These are phyloP conservation scores for Raja brachyura DNA, from an alignment of 2,113 vertebrate genomes.

Conservation along the genomic window DNA sequence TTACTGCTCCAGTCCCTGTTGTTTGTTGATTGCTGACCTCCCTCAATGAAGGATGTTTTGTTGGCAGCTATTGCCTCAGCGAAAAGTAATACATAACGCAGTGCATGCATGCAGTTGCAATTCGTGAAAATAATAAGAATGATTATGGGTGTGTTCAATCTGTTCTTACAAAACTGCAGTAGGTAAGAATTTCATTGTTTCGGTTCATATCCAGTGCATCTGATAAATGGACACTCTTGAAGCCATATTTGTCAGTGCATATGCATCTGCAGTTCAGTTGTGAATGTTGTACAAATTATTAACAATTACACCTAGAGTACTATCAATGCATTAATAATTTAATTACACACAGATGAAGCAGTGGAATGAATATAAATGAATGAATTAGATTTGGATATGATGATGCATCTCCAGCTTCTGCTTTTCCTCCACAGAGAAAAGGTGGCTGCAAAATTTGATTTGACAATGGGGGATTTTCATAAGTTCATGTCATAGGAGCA, in stretches of 20 bases:
- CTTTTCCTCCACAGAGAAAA: not conserved
- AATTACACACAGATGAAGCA: not conserved
- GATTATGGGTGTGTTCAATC: not conserved
- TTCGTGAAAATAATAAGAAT: not conserved
- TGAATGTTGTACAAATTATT: not conserved
- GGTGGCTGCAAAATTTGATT: not conserved
- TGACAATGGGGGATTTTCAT: not conserved
- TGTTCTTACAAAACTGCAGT: not conserved
- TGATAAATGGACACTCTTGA: too few relatives aligned
- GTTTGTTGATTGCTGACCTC: too few relatives aligned
- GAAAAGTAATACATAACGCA: too few relatives aligned
- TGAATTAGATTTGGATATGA: not conserved
- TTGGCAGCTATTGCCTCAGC: too few relatives aligned
- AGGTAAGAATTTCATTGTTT: too few relatives aligned
- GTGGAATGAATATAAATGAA: not conserved
- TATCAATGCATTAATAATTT: not conserved
- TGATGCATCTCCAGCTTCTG: not conserved
- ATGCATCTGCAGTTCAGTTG: not conserved
- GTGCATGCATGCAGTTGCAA: not conserved
- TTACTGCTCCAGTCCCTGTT: too few relatives aligned
- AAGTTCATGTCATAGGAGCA: too few relatives aligned
- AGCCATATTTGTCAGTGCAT: not conserved
- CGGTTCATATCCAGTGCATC: too few relatives aligned
- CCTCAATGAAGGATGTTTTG: too few relatives aligned
- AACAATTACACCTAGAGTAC: not conserved